Base-by-base conservation (phyloP, 2,113 vertebrate genomes). In the Melierax canorus region DNA sequence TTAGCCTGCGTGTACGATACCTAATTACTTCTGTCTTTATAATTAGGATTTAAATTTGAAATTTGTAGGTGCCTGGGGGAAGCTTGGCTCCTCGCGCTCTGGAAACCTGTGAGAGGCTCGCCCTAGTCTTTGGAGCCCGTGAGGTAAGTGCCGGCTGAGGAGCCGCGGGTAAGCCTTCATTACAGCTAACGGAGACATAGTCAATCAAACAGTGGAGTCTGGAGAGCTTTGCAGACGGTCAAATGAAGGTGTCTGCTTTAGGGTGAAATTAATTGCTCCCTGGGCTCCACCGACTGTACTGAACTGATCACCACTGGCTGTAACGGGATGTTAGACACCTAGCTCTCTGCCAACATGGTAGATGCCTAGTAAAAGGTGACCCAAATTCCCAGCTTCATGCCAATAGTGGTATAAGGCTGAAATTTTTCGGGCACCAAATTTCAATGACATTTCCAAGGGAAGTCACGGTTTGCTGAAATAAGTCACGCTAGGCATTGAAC, bases 1-100 rank as follows among this genome's bases (percentile, higher is more conserved):
- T 27, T 12, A 3, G 38, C 5, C 27, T 1, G 6, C 3, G 1
- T 4, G 3, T 13, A 7, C 14, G 11, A 2, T 3, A 2, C 5
- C 4, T 56, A 38, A 60, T 81, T n/a, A 15, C 39, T 34, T 18
- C 17, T 6, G 0, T 2, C 23, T 38, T 27, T 46, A 19, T 26
- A 12, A 43, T 19, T 6, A 12, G 2, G 2, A 23, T 73, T 76
- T 64, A n/a, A 34, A 66, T 64, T 36, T 46, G 19, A 24, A 41
- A 45, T 29, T 7, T 26, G 34, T 16, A 16, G 9, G 9, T 60
- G 63, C 71, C 53, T 11, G 7, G 30, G 27, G 39, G 53, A 34
- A 51, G 39, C 15, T 13, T 12, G 38, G 4, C 62, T 84, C 67
- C 14, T 36, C 30, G 8, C 1, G 0, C 34, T 48, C 15, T 0